A percentile compares a stretch with the other conserved stretches of the same genome.
phyloP scores from a whole-genome alignment of 2,888 invertebrate species.

The Apamea monoglypha region DNA sequence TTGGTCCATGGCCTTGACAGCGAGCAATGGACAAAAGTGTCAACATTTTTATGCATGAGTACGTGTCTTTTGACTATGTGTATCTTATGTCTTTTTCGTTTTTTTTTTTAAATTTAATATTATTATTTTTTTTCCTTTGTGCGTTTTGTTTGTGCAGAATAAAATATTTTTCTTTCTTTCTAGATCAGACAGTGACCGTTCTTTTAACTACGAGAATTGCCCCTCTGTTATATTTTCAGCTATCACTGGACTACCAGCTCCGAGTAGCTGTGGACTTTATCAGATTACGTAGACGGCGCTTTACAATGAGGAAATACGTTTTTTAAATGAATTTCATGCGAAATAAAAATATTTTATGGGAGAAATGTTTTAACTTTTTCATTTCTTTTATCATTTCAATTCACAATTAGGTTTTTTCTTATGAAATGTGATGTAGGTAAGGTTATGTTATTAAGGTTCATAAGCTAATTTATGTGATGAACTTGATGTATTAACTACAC shows the following conservation, averaged over 20 bases:
- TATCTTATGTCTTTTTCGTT: no score
- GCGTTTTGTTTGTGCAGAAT: no score
- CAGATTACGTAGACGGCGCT: slow-evolving; percentile 66
- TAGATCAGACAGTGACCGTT: no score
- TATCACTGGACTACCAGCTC: neutral
- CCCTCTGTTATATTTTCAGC: slow-evolving; percentile 7
- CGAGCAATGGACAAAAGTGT: no score
- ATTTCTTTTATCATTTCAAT: slow-evolving; percentile 35
- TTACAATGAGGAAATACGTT: slow-evolving; percentile 73
- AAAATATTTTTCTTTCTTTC: no score
- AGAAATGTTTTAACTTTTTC: slow-evolving; percentile 52
- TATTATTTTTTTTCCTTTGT: no score
- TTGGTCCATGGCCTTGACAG: no score
- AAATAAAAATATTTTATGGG: slow-evolving; percentile 65
- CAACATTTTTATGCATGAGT: no score
- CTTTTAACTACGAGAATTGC: no score
- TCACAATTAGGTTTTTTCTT: slow-evolving; percentile 35
- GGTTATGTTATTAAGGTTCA: neutral
- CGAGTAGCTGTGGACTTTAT: slow-evolving; percentile 64
- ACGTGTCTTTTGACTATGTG: no score
- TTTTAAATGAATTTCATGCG: slow-evolving; percentile 69
- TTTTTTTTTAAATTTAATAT: no score
- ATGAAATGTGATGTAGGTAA: neutral
- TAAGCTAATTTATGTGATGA: neutral
- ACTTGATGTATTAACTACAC: neutral